Evolutionary conservation across 2,888 invertebrate genomes (phyloP).

Genomic region (Xanthia icteritia): DNA sequence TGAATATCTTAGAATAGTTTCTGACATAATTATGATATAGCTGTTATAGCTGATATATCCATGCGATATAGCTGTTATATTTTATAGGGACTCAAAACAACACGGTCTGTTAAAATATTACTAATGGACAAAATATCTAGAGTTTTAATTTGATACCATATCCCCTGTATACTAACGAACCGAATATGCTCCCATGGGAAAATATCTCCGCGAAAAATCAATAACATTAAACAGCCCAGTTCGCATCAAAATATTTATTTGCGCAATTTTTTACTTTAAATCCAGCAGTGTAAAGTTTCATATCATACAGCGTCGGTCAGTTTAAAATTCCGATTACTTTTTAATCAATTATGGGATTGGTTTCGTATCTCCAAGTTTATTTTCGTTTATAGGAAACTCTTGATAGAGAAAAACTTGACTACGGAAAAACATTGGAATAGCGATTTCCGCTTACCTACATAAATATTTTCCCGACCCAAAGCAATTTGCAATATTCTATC

Average conservation of each 20-base stretch:
- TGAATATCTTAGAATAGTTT: too few species aligned
- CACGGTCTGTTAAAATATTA: not conserved
- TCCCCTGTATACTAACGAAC: not conserved
- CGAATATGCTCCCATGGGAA: slow-evolving; percentile 10
- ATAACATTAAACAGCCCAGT: slow-evolving; percentile 1
- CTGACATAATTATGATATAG: too few species aligned
- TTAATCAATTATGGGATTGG: slow-evolving; percentile 9
- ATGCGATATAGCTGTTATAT: not conserved
- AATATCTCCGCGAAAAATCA: not conserved
- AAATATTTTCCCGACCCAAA: slow-evolving; percentile 21
- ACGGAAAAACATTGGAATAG: slow-evolving; percentile 10
- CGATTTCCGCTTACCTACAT: slow-evolving; percentile 16
- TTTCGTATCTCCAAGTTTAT: slow-evolving; percentile 3
- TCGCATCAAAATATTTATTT: not conserved
- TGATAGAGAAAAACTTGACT: not conserved
- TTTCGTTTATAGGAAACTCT: not conserved
- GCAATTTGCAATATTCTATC: slow-evolving; percentile 35
- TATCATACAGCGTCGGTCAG: not conserved
- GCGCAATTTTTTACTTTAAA: slow-evolving; percentile 1
- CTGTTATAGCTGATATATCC: too few species aligned
- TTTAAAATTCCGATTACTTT: slow-evolving; percentile 9
- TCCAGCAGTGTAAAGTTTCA: not conserved
- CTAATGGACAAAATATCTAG: not conserved
- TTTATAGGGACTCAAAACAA: not conserved
- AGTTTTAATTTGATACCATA: slow-evolving; percentile 4